Base-by-base conservation (phyloP, 1,140 invertebrate species). In the Drosophila equinoxialis region DNA sequence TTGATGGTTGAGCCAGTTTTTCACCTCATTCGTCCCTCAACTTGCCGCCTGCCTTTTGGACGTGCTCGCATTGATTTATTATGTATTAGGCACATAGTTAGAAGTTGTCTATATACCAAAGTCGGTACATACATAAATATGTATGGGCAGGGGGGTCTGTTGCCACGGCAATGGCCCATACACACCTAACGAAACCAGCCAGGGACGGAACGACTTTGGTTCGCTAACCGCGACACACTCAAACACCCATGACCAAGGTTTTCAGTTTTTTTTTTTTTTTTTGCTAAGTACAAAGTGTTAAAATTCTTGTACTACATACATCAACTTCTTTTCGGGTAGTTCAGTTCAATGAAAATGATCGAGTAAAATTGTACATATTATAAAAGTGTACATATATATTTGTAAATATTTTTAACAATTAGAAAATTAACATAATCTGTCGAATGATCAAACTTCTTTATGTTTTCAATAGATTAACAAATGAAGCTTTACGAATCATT, bases 111-210 rank as follows among this genome's bases (percentile, higher is more conserved):
- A 60, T 63, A 45, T 48, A 20, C 54, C 20, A 51, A 51, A 45
- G 42, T 14, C 42, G 45, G 62, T 64, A 45, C 66, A 74, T 64
- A 45, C 66, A 74, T 75, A 65, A 67, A 72, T 77, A 73, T 81
- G 72, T 79, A 82, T 78, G 45, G 14, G 45, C 14, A n/a, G 4
- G 45, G 45, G 20, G 45, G 45, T 8, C 45, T 68, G 83, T 87
- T 87, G 84, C 84, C 83, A 83, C 79, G 83, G 83, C 83, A 87
- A 87, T 87, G 84, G 84, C 83, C 84, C 77, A 67, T 74, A 68
- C 72, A 63, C 73, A 76, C 76, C 65, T 37, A 82, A 66, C 57
- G 23, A 77, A 81, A 42, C 69, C 62, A 68, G 54, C 45, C 64
- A 67, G 74, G 48, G 66, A 60, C 74, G 65, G 58, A 57, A 63